A percentile compares a stretch with the other conserved stretches of the same genome.
Evolutionary conservation across 1,140 invertebrate species (phyloP).

Genomic region (Globodera ellingtonae): DNA sequence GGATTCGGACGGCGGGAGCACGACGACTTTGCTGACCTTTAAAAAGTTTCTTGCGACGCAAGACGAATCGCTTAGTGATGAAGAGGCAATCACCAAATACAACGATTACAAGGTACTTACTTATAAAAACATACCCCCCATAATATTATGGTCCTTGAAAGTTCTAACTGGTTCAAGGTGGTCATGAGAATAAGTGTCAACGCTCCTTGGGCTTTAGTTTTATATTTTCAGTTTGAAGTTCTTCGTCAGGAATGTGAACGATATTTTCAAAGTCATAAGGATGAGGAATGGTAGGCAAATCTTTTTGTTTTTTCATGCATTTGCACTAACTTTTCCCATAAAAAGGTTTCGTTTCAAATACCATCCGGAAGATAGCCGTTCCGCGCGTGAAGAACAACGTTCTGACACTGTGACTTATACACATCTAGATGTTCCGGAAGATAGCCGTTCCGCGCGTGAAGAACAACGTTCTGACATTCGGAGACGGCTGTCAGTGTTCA

Average conservation of each 20-base stretch:
- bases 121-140: no score
- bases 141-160: no score
- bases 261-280: constrained; percentile 97
- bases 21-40: constrained; percentile 77
- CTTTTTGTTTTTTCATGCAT: background rate
- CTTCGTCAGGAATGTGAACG: constrained; percentile 92
- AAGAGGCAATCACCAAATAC: constrained; percentile 94
- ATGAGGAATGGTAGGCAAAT: constrained; percentile 91
- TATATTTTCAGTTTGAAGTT: constrained; percentile 75
- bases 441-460: constrained; percentile 84
- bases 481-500: constrained; percentile 85
- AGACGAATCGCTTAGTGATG: constrained; percentile 85
- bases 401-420: no score
- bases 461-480: constrained; percentile 82
- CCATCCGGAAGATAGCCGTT: constrained; percentile 91
- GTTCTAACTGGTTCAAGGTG: no score
- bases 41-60: constrained; percentile 93
- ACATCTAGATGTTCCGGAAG: no score
- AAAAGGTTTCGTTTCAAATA: constrained; percentile 98
- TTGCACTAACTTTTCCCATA: constrained; percentile 8
- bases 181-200: no score
- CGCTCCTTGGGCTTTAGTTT: no score
- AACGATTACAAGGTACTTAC: constrained; percentile 78
- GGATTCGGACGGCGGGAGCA: constrained; percentile 13
- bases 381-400: constrained; percentile 85